Evolutionary conservation across 2,888 invertebrate species (phyloP).

Genomic region (Cosmorhoe ocellata): DNA sequence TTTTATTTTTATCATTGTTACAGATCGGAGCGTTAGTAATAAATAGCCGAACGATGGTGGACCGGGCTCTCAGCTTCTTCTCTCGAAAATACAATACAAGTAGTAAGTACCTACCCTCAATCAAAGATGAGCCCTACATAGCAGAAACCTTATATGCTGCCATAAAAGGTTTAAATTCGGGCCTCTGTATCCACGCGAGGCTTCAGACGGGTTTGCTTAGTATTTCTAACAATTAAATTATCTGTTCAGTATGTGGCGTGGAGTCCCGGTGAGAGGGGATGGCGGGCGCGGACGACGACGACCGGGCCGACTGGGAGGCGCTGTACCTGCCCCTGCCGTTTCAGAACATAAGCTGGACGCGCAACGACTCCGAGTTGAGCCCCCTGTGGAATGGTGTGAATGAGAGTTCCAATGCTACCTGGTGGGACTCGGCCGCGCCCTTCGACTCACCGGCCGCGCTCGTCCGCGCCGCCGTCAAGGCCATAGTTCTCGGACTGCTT

Average conservation of each 20-base stretch:
- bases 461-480: conserved; percentile 84
- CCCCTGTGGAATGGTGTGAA: conserved; percentile 63
- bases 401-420: conserved; percentile 60
- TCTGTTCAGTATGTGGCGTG: conserved; percentile 53
- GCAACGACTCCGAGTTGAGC: conserved; percentile 62
- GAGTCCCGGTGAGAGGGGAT: conserved; percentile 73
- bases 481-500: conserved; percentile 82
- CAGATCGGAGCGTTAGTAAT: conserved; percentile 60
- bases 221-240: background rate
- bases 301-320: conserved; percentile 72
- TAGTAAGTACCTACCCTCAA: conserved; percentile 41
- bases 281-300: conserved; percentile 77
- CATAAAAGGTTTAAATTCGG: too few relatives aligned
- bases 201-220: too few relatives aligned
- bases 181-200: too few relatives aligned
- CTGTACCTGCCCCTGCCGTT: conserved; percentile 63
- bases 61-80: conserved; percentile 50
- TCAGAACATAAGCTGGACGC: conserved; percentile 57
- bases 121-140: too few relatives aligned
- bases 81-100: conserved; percentile 56
- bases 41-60: conserved; percentile 59
- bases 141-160: too few relatives aligned
- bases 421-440: conserved; percentile 72
- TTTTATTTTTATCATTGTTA: conserved; percentile 39
- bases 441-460: conserved; percentile 79